Base-by-base conservation (phyloP, 2,888 invertebrate species). In the Monochamus alternatus region DNA sequence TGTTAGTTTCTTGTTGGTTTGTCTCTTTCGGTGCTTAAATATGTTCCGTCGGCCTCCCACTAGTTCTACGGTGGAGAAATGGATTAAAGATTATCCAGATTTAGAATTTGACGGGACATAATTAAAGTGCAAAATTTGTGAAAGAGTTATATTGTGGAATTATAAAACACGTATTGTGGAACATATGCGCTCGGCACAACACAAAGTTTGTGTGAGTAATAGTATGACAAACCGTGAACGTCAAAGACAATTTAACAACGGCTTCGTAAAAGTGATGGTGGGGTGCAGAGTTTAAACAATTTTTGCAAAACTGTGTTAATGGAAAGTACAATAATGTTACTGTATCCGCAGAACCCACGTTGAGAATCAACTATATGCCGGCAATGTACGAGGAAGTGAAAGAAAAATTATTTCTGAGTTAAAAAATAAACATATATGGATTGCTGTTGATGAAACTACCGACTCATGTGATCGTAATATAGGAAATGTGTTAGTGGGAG, bases 401-500 rank as follows among this genome's bases (percentile, higher is more conserved):
- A 64, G 9, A 38, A 10, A 64, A 43, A 7, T 64, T n/a, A n/a
- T 44, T 8, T 64, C 38, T n/a, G 63, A 64, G 12, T 44, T 64
- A 38, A 2, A 44, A 0, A 44, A 22, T 7, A 64, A 64, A 44
- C 22, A 43, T 10, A 44, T 64, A 12, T 64, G 63, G 63, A 10
- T 64, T 43, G n/a, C 44, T 14, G 14, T 64, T 8, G 63, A 64
- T 14, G 43, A 64, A 64, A 64, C 63, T 8, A 64, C 44, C 43
- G 43, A 31, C 43, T 12, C 38, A n/a, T 3, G n/a, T 44, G 43
- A 8, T 38, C 12, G n/a, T 9, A 43, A 44, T 8, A 64, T 64
- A 2, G 43, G 9, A 10, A 38, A 64, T 43, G 38, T 64, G 12
- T 64, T 64, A 14, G 44, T 64, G 38, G 43, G 63, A 14, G 38